These are phyloP conservation scores for Apodemia duryi DNA, from an alignment of 2,888 invertebrate genomes.

Conservation along the genomic window DNA sequence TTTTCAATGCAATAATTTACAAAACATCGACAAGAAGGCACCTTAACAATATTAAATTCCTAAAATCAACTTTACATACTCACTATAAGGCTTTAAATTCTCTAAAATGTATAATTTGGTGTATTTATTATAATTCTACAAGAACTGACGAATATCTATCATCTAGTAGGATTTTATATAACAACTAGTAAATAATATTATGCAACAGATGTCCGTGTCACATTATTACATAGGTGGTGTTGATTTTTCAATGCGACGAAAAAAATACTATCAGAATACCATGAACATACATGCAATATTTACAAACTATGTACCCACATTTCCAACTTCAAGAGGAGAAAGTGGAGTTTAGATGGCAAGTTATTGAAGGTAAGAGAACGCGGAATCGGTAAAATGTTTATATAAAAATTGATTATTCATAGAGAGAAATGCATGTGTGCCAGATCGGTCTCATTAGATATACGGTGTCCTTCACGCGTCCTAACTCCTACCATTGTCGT, in stretches of 20 bases:
- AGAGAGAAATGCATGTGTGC: conserved; percentile 68
- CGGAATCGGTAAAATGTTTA: conserved; percentile 65
- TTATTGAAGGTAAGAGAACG: conserved; percentile 46
- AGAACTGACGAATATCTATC: conserved; percentile 72
- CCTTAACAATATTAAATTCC: conserved; percentile 75
- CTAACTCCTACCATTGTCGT: conserved; percentile 76
- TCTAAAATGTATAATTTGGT: conserved; percentile 79
- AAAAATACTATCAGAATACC: conserved; percentile 32
- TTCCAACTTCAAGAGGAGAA: neutral
- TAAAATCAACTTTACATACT: conserved; percentile 76
- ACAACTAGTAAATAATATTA: conserved; percentile 76
- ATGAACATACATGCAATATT: neutral
- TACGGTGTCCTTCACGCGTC: conserved; percentile 77
- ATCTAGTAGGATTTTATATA: conserved; percentile 77
- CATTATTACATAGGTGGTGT: conserved; percentile 52
- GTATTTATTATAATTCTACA: conserved; percentile 73
- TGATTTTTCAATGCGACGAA: conserved; percentile 45
- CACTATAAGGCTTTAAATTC: conserved; percentile 74
- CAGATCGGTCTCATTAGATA: conserved; percentile 71
- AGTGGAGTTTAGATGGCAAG: neutral
- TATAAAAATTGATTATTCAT: conserved; percentile 75
- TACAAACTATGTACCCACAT: conserved; percentile 4
- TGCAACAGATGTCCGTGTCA: conserved; percentile 71
- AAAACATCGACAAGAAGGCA: conserved; percentile 71
- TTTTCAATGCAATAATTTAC: conserved; percentile 70